Conservation (phyloP, 2,888 invertebrate genomes). For the Mesorhabditis belari region DNA sequence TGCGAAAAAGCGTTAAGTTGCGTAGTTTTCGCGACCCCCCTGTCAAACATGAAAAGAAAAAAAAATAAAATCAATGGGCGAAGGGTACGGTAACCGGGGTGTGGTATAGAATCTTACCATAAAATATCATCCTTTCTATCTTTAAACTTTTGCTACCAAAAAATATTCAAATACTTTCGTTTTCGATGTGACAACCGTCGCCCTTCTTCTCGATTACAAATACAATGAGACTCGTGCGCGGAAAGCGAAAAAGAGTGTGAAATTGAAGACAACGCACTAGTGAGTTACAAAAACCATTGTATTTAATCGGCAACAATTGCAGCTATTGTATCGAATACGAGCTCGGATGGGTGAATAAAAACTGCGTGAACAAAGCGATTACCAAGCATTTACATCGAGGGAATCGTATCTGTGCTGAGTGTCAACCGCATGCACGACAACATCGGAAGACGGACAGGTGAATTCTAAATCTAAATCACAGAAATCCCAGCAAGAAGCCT, state of each 20-base stretch:
- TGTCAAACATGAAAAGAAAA: too few species aligned
- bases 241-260: slow-evolving; percentile 15
- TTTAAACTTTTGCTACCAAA: too few species aligned
- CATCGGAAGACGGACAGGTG: slow-evolving; percentile 26
- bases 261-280: slow-evolving; percentile 13
- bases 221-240: slow-evolving; percentile 28
- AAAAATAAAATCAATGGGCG: too few species aligned
- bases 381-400: slow-evolving; percentile 18
- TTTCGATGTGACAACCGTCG: slow-evolving; percentile 44
- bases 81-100: too few species aligned
- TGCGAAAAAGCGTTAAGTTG: too few species aligned
- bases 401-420: slow-evolving; percentile 44
- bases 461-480: background rate
- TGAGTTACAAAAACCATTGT: slow-evolving; percentile 7
- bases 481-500: background rate
- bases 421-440: slow-evolving; percentile 47
- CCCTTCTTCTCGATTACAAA: slow-evolving; percentile 41
- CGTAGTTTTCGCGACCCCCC: too few species aligned
- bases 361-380: slow-evolving; percentile 32
- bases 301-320: slow-evolving; percentile 8
- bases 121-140: too few species aligned
- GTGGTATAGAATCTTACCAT: too few species aligned
- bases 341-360: slow-evolving; percentile 45
- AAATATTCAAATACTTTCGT: too few species aligned
- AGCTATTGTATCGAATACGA: slow-evolving; percentile 48